phyloP scores from a whole-genome alignment of 2,888 invertebrate species.

The Onchidella celtica region DNA sequence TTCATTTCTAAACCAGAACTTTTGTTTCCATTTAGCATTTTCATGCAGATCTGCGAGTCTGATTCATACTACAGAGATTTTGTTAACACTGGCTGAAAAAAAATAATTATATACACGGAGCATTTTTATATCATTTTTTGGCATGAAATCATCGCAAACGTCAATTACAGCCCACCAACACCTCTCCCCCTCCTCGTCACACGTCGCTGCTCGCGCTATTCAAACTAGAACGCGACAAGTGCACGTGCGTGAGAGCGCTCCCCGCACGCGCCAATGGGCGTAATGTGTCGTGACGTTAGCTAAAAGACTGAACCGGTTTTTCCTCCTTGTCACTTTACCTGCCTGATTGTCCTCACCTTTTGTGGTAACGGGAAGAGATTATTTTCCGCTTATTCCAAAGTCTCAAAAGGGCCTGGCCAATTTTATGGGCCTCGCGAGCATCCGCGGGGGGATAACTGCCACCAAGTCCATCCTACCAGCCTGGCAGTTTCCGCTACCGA shows the following conservation, averaged over 20 bases:
- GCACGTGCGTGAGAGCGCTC: slow-evolving; percentile 22
- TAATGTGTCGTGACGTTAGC: slow-evolving; percentile 14
- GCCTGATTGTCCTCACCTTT: slow-evolving; percentile 7
- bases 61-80: too few relatives aligned
- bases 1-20: too few relatives aligned
- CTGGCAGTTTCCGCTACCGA: not conserved
- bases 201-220: slow-evolving; percentile 15
- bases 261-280: slow-evolving; percentile 15
- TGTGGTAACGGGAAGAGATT: slow-evolving; percentile 20
- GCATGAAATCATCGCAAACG: not conserved
- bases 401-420: not conserved
- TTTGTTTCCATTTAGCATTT: too few relatives aligned
- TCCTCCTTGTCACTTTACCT: not conserved
- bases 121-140: too few relatives aligned
- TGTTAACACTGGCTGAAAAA: too few relatives aligned
- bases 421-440: not conserved
- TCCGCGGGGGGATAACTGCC: too few relatives aligned
- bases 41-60: too few relatives aligned
- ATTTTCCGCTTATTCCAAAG: slow-evolving; percentile 5
- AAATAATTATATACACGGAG: too few relatives aligned
- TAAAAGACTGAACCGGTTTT: slow-evolving; percentile 11
- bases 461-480: not conserved
- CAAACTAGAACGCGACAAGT: not conserved
- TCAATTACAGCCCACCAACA: slow-evolving; percentile 3
- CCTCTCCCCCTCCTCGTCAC: not conserved